Evolutionary conservation across 2,888 invertebrate species (phyloP), one percentile per base, ranked within the genome.

Genomic region (Chrysotoxum bicinctum): DNA sequence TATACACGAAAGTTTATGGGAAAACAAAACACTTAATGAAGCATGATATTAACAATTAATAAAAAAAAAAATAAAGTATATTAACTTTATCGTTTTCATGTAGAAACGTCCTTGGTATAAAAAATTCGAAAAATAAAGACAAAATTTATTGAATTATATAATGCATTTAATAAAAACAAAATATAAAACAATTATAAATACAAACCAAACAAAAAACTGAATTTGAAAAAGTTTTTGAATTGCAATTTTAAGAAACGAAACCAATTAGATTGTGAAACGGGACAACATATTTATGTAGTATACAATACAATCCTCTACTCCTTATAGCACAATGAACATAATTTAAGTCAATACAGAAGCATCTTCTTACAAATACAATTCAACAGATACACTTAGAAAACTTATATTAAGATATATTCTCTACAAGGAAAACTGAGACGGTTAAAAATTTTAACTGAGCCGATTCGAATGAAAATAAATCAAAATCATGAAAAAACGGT

Each of bases 11-110:
- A 45, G 50, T 75, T 69, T 37, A 72, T 54, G 82, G 82, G 82
- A 82, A 82, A 82, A 70, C 60, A 82, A 82, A 82, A 82, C 82
- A 82, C 82, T 82, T 82, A 82, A 45, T 66, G 64, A 60, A 58
- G 68, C 50, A 76, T 66, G 48, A 72, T 77, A 77, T 72, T 70
- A 70, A 62, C 12, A 50, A 50, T 50, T 50, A 4, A 3, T 26
- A 50, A 48, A 21, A 19, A 30, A n/a, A 69, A 50, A 68, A 21
- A 35, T 3, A 68, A 37, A 50, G 35, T 43, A 75, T 74, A 68
- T 40, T 52, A 30, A 32, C 30, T 50, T 62, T 78, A 35, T 75
- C 32, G 43, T 68, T 79, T 73, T 69, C 40, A 48, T 54, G 26
- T 16, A 40, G 58, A 14, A 58, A 60, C 52, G 16, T 19, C 40